A percentile compares a stretch with the other conserved stretches of the same genome.
Conservation (phyloP, 2,113 vertebrate species). For the Hyperoodon ampullatus region DNA sequence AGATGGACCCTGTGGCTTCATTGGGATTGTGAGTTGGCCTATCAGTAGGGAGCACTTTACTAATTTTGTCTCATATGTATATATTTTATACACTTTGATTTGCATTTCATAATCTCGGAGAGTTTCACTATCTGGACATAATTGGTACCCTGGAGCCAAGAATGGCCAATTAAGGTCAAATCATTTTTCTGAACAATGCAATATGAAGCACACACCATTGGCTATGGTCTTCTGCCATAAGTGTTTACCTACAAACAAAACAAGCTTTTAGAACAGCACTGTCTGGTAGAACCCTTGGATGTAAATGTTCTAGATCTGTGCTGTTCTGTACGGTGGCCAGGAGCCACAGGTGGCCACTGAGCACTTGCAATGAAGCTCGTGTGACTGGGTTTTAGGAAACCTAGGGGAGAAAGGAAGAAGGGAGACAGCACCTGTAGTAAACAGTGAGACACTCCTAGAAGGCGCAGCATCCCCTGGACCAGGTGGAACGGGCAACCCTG, state of each 20-base stretch:
- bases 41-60: background rate
- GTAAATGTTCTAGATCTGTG: background rate
- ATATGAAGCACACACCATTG: background rate
- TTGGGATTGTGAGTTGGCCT: background rate
- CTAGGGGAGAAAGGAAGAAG: background rate
- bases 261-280: background rate
- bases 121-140: background rate
- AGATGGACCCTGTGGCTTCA: background rate
- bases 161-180: background rate
- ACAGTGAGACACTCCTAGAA: background rate
- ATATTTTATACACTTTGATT: background rate
- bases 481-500: background rate
- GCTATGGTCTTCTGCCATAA: background rate
- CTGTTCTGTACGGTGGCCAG: rapidly evolving
- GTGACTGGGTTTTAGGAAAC: background rate
- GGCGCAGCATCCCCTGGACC: background rate
- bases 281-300: background rate
- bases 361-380: background rate
- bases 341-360: background rate
- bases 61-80: background rate
- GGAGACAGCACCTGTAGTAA: background rate
- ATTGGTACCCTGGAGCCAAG: background rate
- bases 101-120: background rate
- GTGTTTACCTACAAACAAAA: background rate
- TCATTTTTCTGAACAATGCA: background rate